Conservation (phyloP, 2,888 invertebrate genomes). For the Fragum sueziense region DNA sequence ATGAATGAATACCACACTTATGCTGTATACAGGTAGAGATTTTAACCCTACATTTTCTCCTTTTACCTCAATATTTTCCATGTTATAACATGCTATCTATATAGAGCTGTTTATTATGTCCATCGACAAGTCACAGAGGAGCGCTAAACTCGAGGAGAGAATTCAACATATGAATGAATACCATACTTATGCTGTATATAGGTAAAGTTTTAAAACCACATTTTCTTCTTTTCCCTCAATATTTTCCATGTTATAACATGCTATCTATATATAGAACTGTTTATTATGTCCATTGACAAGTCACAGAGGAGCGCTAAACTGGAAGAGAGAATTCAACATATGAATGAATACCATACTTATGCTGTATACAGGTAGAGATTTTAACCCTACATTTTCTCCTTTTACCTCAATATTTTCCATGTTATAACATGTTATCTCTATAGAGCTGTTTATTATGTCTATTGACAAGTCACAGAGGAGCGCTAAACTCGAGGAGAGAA, state of each 20-base stretch:
- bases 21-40: too few species aligned
- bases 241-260: too few species aligned
- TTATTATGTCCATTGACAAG: conserved; percentile 91
- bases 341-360: conserved; percentile 94
- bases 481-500: conserved; percentile 88
- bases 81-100: too few species aligned
- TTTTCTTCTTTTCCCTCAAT: too few species aligned
- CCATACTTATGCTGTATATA: conserved; percentile 93
- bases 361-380: conserved; percentile 89
- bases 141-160: conserved; percentile 87
- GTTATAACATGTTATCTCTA: conserved; percentile 94
- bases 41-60: too few species aligned
- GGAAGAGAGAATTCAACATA: conserved; percentile 88
- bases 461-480: conserved; percentile 92
- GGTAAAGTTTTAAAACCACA: conserved; percentile 85
- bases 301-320: conserved; percentile 88
- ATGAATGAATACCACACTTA: too few species aligned
- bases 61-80: too few species aligned
- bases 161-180: conserved; percentile 91
- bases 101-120: conserved; percentile 91
- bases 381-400: not conserved
- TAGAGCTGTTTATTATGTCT: conserved; percentile 90
- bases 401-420: too few species aligned
- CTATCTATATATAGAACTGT: conserved; percentile 92
- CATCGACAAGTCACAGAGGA: conserved; percentile 91